Base-by-base conservation (phyloP, 2,113 vertebrate species). In the Dryoscopus gambensis region DNA sequence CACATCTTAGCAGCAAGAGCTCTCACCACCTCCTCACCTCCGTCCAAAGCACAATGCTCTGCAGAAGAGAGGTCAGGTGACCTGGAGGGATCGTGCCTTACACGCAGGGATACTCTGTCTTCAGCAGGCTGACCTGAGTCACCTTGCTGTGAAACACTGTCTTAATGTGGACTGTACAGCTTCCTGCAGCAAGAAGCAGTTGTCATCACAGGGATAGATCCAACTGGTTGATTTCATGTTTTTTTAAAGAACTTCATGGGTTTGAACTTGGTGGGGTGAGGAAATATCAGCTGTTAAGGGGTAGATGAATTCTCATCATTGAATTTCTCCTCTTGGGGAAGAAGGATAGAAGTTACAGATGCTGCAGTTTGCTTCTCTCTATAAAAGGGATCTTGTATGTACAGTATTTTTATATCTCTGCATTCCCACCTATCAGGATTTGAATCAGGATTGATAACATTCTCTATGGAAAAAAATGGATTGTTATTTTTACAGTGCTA, bases 341-440 rank as follows among this genome's bases (percentile, higher is more conserved):
- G 71, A 80, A 78, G 50, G 71, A 77, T 31, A 40, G 60, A 89
- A 92, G 69, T 90, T 90, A 81, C 73, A 65, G 81, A 92, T 96
- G 93, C 92, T 96, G 96, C 94, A 82, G 62, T 76, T 53, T 95
- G 83, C 85, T 90, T 92, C 64, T 86, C 56, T 93, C 83, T 88
- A 15, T 70, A 64, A 93, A 96, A 94, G 93, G 94, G 92, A 96
- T 90, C 86, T 89, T 89, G 60, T 96, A 78, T 94, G 93, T 96
- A 95, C 86, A 96, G 95, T 95, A 96, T 96, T 97, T 97, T 95
- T 95, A 68, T 96, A 95, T 96, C 80, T 93, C 92, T 92, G 90
- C 80, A 87, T 90, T 95, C 85, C 80, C 89, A 81, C 50, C 62
- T 92, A 68, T 84, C 77, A 89, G 71, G 59, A 85, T 94, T 79